A percentile compares a stretch with the other conserved stretches of the same genome.
Evolutionary conservation across 2,888 invertebrate species (phyloP).

Genomic region (Parapristionchus giblindavisi): DNA sequence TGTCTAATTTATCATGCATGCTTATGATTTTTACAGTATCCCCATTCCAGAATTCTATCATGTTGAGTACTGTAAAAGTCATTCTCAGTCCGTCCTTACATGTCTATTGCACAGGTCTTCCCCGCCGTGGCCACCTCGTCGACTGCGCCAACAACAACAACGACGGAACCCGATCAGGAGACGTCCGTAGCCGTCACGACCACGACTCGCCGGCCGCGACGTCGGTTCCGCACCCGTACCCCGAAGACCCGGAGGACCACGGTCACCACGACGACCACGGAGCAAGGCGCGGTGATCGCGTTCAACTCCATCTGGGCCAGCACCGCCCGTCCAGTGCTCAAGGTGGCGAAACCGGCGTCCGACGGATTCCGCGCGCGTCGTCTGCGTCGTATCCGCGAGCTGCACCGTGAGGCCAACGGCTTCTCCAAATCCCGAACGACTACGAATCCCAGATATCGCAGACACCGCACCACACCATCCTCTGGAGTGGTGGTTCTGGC

Average conservation of each 20-base stretch:
- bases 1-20: too few relatives aligned
- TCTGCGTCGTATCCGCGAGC: background rate
- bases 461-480: background rate
- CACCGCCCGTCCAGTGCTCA: background rate
- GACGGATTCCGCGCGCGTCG: slow-evolving; percentile 18
- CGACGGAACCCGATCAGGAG: background rate
- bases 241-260: slow-evolving; percentile 15
- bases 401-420: background rate
- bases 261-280: background rate
- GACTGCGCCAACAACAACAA: background rate
- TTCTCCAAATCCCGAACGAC: background rate
- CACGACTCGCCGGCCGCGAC: background rate
- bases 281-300: background rate
- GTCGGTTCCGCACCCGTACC: slow-evolving; percentile 1
- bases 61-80: background rate
- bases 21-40: background rate
- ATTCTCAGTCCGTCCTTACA: background rate
- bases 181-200: background rate
- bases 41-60: background rate
- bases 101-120: slow-evolving; percentile 12
- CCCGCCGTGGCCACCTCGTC: background rate
- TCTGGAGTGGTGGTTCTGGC: background rate
- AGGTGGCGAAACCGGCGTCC: background rate
- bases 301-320: background rate
- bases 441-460: background rate